Conservation (phyloP, 2,113 vertebrate genomes). For the Chaenocephalus aceratus region DNA sequence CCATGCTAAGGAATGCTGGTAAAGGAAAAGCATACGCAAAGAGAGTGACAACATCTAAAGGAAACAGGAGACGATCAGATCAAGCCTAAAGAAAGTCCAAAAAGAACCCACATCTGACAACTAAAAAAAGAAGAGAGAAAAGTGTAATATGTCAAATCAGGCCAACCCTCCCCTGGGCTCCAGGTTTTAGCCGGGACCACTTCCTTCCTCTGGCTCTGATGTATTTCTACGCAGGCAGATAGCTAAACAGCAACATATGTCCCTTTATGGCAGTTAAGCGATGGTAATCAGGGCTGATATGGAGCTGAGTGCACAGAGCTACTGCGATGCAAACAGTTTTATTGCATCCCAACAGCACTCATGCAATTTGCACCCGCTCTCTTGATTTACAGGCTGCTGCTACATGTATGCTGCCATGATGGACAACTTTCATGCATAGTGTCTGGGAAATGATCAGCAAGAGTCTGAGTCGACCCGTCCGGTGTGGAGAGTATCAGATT, state of each 20-base stretch:
- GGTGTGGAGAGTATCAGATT: background rate
- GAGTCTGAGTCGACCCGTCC: background rate
- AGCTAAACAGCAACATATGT: slow-evolving; percentile 42
- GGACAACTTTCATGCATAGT: slow-evolving; percentile 2
- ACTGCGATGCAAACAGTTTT: slow-evolving; percentile 37
- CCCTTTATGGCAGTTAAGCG: slow-evolving; percentile 36
- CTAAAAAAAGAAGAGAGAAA: background rate
- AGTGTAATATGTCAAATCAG: slow-evolving; percentile 1
- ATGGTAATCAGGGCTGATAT: slow-evolving; percentile 35
- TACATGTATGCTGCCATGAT: background rate
- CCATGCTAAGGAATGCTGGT: background rate
- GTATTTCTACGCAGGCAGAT: slow-evolving; percentile 32
- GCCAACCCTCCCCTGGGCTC: slow-evolving; percentile 20
- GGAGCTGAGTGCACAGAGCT: slow-evolving; percentile 6
- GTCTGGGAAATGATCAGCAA: slow-evolving; percentile 16
- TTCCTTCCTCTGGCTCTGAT: slow-evolving; percentile 65
- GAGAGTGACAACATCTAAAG: too few relatives aligned
- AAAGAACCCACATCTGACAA: background rate
- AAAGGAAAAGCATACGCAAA: too few relatives aligned
- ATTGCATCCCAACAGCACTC: slow-evolving; percentile 25
- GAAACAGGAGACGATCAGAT: slow-evolving; percentile 7
- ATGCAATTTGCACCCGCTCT: slow-evolving; percentile 19
- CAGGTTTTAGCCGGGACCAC: slow-evolving; percentile 29
- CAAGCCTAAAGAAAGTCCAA: background rate
- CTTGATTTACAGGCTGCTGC: background rate